These are phyloP conservation scores for Isichthys henryi DNA, from an alignment of 2,113 vertebrate species.

Conservation along the genomic window DNA sequence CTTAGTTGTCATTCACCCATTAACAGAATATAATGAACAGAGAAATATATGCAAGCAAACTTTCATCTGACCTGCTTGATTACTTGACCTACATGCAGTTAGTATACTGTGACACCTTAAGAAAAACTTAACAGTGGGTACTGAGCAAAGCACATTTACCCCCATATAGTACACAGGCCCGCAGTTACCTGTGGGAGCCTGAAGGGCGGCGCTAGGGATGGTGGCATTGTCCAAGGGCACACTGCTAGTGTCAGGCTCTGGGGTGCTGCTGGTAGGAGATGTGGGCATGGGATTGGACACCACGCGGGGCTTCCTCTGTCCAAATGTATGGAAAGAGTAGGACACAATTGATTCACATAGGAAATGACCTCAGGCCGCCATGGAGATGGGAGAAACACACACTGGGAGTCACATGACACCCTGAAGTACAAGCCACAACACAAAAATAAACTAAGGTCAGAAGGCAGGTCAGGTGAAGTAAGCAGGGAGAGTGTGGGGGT, in stretches of 20 bases:
- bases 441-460: not conserved
- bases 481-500: not conserved
- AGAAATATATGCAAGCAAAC: not conserved
- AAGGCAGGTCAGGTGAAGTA: not conserved
- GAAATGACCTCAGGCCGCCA: not conserved
- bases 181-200: slow-evolving; percentile 88
- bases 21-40: too few species aligned
- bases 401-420: not conserved
- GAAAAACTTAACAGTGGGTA: not conserved
- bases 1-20: not conserved
- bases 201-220: slow-evolving; percentile 90
- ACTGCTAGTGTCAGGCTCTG: slow-evolving; percentile 96
- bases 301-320: slow-evolving; percentile 86
- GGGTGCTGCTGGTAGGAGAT: slow-evolving; percentile 94
- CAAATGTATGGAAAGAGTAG: slow-evolving; percentile 22
- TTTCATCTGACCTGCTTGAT: not conserved
- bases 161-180: slow-evolving; percentile 9
- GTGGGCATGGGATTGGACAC: slow-evolving; percentile 83
- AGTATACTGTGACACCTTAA: not conserved
- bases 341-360: slow-evolving; percentile 26
- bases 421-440: not conserved
- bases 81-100: not conserved
- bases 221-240: slow-evolving; percentile 94
- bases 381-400: not conserved
- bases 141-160: not conserved